phyloP scores from a whole-genome alignment of 2,888 invertebrate species.

The Drosophila subsilvestris region DNA sequence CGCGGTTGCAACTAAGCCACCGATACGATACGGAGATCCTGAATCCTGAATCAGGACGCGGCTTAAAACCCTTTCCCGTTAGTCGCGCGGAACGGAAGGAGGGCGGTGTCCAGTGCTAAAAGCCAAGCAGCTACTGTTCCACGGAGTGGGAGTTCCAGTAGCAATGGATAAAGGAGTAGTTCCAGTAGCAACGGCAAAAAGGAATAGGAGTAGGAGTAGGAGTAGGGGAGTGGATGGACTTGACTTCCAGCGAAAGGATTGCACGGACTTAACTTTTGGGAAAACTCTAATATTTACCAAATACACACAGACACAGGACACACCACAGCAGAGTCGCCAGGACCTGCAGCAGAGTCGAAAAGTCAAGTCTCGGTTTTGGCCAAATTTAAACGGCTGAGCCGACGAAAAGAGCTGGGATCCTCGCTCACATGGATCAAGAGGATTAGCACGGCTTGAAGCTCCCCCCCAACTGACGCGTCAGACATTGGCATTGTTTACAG shows the following conservation, averaged over 20 bases:
- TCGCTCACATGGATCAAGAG: conserved; percentile 9
- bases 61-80: conserved; percentile 63
- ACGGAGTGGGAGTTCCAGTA: conserved; percentile 24
- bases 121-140: conserved; percentile 68
- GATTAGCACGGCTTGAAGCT: conserved; percentile 11
- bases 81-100: conserved; percentile 4
- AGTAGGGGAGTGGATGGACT: conserved; percentile 22
- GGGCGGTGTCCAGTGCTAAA: conserved; percentile 61
- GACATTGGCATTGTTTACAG: too few relatives aligned
- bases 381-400: conserved; percentile 50
- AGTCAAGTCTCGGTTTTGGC: conserved; percentile 54
- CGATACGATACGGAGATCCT: conserved; percentile 27
- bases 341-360: conserved; percentile 52
- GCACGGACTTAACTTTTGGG: conserved; percentile 44
- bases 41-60: conserved; percentile 38
- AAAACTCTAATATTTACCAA: conserved; percentile 74
- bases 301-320: conserved; percentile 47
- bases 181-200: conserved; percentile 8
- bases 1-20: conserved; percentile 64
- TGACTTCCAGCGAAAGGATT: conserved; percentile 73
- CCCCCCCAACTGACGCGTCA: neutral
- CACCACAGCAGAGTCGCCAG: conserved; percentile 3
- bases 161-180: conserved; percentile 19
- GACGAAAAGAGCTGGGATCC: conserved; percentile 30
- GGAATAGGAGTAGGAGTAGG: neutral